These are phyloP conservation scores for Microctonus brassicae DNA, from an alignment of 2,888 invertebrate species.

Conservation along the genomic window DNA sequence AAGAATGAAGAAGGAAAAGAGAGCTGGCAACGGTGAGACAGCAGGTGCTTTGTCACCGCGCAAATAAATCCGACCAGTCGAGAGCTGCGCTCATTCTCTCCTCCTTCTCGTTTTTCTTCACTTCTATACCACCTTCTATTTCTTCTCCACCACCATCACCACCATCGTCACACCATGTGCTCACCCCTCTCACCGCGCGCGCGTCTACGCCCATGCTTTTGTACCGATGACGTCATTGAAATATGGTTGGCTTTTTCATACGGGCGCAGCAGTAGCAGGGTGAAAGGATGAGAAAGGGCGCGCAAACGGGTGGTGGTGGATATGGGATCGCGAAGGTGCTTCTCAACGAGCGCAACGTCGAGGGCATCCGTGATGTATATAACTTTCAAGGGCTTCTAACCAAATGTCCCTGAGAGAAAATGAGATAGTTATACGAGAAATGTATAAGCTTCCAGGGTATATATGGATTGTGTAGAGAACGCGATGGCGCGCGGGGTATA, in stretches of 20 bases:
- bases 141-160: slow-evolving; percentile 42
- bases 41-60: slow-evolving; percentile 69
- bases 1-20: slow-evolving; percentile 49
- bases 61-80: slow-evolving; percentile 64
- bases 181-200: slow-evolving; percentile 49
- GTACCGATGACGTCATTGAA: slow-evolving; percentile 61
- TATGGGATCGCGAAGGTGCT: slow-evolving; percentile 31
- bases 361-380: not conserved
- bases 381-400: no score
- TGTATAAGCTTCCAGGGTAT: not conserved
- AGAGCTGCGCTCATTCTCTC: slow-evolving; percentile 49
- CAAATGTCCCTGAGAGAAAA: no score
- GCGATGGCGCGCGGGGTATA: slow-evolving; percentile 45
- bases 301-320: slow-evolving; percentile 16
- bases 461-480: slow-evolving; percentile 39
- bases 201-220: slow-evolving; percentile 64
- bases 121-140: slow-evolving; percentile 46
- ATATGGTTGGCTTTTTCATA: slow-evolving; percentile 52
- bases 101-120: slow-evolving; percentile 49
- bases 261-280: slow-evolving; percentile 27
- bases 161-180: slow-evolving; percentile 53
- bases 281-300: slow-evolving; percentile 5
- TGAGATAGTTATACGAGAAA: no score
- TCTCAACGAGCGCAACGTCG: slow-evolving; percentile 1
- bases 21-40: slow-evolving; percentile 56